These are phyloP conservation scores for Pseudomyrmex cubaensis DNA, from an alignment of 1,140 invertebrate species.

Conservation along the genomic window DNA sequence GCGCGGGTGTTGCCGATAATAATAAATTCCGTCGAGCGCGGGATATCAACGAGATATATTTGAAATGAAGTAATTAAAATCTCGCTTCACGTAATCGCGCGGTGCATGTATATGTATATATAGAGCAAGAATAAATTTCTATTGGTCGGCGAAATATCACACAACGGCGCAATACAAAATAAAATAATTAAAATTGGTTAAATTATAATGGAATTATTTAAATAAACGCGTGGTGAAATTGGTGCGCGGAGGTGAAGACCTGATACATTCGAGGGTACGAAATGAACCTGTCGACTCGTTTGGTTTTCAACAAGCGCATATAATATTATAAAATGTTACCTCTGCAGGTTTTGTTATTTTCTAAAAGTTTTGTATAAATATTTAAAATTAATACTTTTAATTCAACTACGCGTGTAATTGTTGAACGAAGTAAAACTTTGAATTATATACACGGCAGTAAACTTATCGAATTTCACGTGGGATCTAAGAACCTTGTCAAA, in stretches of 20 bases:
- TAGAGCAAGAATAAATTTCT: slow-evolving; percentile 19
- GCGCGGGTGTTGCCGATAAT: not conserved
- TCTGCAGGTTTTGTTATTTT: not conserved
- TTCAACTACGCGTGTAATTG: not conserved
- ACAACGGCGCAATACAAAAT: slow-evolving; percentile 4
- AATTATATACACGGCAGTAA: not conserved
- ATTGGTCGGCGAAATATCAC: slow-evolving; percentile 25
- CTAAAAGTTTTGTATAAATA: not conserved
- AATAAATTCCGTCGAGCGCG: slow-evolving; percentile 34
- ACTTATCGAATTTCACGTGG: slow-evolving; percentile 5
- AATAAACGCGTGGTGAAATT: slow-evolving; percentile 17
- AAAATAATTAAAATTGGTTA: slow-evolving; percentile 39
- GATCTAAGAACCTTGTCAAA: not conserved
- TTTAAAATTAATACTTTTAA: not conserved
- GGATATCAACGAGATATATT: slow-evolving; percentile 24
- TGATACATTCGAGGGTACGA: not conserved
- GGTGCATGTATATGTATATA: not conserved
- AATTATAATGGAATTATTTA: slow-evolving; percentile 22
- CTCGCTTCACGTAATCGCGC: slow-evolving; percentile 20
- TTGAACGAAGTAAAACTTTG: not conserved
- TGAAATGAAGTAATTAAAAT: slow-evolving; percentile 45
- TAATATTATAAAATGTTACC: slow-evolving; percentile 16
- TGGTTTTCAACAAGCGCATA: not conserved
- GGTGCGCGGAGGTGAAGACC: not conserved
- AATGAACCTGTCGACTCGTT: slow-evolving; percentile 5